Evolutionary conservation across 35 echinoderm and acorn worm genomes (phyloP), one percentile per base, ranked within the genome.

Genomic region (Anneissia japonica): DNA sequence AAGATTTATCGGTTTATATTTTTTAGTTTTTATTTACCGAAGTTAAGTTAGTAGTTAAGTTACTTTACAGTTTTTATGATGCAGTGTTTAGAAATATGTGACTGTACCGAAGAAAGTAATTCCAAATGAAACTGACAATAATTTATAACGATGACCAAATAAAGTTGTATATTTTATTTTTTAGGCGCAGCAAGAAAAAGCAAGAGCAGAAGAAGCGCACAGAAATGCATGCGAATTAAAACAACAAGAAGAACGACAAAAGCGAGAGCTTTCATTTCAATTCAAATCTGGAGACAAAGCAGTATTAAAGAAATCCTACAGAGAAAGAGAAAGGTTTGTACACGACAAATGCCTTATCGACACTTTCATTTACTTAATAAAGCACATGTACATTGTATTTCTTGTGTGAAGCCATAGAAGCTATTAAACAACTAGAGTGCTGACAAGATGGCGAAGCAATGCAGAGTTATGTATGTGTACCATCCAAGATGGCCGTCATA

Each of bases 261-360:
- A 89, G 43, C 56, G 34, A 41, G 88, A 83, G 38, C 56, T 93
- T 30, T 36, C 89, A 30, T 75, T 90, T 37, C 91, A 97, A 32
- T 32, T 97, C 1, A 38, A 84, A 37, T 30, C 89, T 3, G 83
- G 85, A 81, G 84, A 93, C 28, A 87, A 84, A 73, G 83, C 76
- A 39, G 91, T 82, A 12, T 84, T 97, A 0, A 93, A 81, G 40
- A 90, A 93, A 34, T 88, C 91, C 17, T 84, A 80, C 76, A 79
- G 81, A 35, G 87, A 97, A 36, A 82, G 94, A 87, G 91, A 93
- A 82, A 74, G 87, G 94, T 97, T 80, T 77, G 82, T 88, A 13
- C 19, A 11, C 12, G 9, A 46, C 16, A 78, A 0, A 0, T 13
- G 16, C 26, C 16, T 3, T 76, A 16, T 76, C 30, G 0, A 19